phyloP scores from a whole-genome alignment of 2,888 invertebrate genomes.

The Hypena proboscidalis region DNA sequence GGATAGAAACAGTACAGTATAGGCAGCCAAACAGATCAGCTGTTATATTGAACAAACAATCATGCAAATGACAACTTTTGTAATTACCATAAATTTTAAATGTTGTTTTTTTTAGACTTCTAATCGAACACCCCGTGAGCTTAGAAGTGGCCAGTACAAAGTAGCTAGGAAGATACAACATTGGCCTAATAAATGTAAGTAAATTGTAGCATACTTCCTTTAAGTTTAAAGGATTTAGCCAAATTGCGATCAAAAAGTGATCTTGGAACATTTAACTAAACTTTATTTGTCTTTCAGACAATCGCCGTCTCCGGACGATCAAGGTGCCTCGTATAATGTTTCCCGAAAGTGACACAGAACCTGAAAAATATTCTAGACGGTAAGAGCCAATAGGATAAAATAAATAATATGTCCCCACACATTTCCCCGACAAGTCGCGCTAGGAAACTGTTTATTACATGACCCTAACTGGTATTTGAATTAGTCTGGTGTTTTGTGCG shows the following conservation, averaged over 20 bases:
- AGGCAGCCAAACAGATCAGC: too few relatives aligned
- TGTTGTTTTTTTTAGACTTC: constrained; percentile 57
- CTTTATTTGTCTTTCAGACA: constrained; percentile 55
- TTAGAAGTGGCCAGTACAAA: constrained; percentile 79
- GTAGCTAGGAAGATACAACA: constrained; percentile 80
- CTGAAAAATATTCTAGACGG: constrained; percentile 83
- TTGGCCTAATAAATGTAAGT: constrained; percentile 81
- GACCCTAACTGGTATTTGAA: too few relatives aligned
- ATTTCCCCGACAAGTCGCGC: too few relatives aligned
- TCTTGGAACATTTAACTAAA: constrained; percentile 2
- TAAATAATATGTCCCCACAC: too few relatives aligned
- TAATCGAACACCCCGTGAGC: constrained; percentile 75
- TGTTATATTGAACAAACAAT: too few relatives aligned
- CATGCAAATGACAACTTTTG: too few relatives aligned
- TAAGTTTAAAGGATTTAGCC: too few relatives aligned
- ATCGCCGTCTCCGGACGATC: constrained; percentile 72
- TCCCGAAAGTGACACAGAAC: constrained; percentile 81
- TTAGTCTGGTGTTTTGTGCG: too few relatives aligned
- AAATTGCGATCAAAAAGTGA: too few relatives aligned
- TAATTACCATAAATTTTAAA: too few relatives aligned
- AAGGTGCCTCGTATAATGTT: constrained; percentile 82
- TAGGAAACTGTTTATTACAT: too few relatives aligned
- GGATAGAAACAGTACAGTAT: too few relatives aligned
- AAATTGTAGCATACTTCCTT: constrained; percentile 6
- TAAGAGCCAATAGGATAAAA: constrained; percentile 42